Evolutionary conservation across 2,888 invertebrate genomes (phyloP).

Genomic region (Zelleria hepariella): DNA sequence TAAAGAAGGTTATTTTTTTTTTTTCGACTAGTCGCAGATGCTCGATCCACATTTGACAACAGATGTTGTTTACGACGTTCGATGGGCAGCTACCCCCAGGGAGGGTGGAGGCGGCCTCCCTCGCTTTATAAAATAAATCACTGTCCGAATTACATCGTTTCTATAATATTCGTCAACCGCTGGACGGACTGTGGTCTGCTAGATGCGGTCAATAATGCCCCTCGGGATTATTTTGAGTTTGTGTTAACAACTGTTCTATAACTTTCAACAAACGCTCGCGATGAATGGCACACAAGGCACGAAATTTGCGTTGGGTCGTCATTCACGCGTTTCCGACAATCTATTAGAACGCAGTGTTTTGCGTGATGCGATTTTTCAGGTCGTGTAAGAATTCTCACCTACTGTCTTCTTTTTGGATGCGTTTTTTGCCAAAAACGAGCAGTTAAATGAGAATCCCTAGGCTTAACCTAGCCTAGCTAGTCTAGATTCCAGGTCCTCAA

Average conservation of each 20-base stretch:
- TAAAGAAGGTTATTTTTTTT: too few relatives aligned
- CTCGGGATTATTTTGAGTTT: not conserved
- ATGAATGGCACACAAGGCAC: not conserved
- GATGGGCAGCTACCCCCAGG: conserved; percentile 27
- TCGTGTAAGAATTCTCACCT: too few relatives aligned
- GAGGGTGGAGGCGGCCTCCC: conserved; percentile 57
- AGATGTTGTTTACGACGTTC: conserved; percentile 39
- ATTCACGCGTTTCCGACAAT: too few relatives aligned
- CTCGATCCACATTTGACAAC: conserved; percentile 43
- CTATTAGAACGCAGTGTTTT: too few relatives aligned
- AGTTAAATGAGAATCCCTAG: too few relatives aligned
- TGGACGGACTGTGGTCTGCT: conserved; percentile 42
- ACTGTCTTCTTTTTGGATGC: too few relatives aligned
- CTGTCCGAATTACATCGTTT: conserved; percentile 65
- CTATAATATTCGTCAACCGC: conserved; percentile 61
- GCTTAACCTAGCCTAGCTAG: too few relatives aligned
- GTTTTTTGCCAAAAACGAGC: too few relatives aligned
- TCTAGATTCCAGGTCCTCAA: too few relatives aligned
- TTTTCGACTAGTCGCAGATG: too few relatives aligned
- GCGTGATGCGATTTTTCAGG: too few relatives aligned
- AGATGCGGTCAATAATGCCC: conserved; percentile 18
- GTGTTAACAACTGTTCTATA: not conserved
- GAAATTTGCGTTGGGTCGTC: too few relatives aligned
- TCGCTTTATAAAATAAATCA: conserved; percentile 71
- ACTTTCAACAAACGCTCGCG: not conserved